Conservation (phyloP, 2,113 vertebrate genomes). For the Lutjanus erythropterus region DNA sequence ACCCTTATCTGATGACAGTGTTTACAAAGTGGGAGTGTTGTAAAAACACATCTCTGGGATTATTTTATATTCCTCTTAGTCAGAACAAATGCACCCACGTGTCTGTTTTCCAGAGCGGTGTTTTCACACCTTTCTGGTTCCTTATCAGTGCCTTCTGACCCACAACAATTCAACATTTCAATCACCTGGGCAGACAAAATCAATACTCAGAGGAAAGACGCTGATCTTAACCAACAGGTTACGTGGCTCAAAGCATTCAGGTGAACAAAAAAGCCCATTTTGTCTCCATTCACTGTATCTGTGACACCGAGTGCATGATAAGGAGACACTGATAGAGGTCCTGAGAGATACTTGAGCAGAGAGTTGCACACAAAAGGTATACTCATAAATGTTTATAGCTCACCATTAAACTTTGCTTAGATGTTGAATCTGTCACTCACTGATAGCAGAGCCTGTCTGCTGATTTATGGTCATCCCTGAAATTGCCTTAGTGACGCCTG, state of each 20-base stretch:
- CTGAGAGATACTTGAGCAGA: constrained; percentile 65
- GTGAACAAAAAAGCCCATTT: constrained; percentile 52
- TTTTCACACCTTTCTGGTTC: constrained; percentile 73
- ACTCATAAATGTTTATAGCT: constrained; percentile 84
- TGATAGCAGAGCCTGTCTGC: constrained; percentile 76
- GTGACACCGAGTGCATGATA: constrained; percentile 70
- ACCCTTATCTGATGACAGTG: constrained; percentile 70
- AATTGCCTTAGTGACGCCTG: constrained; percentile 81
- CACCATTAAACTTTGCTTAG: constrained; percentile 86
- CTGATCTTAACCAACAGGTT: constrained; percentile 59
- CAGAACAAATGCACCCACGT: constrained; percentile 23
- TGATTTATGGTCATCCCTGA: constrained; percentile 80
- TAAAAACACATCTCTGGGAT: constrained; percentile 63
- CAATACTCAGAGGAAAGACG: constrained; percentile 45
- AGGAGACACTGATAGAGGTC: constrained; percentile 67
- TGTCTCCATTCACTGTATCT: constrained; percentile 60
- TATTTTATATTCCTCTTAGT: constrained; percentile 61
- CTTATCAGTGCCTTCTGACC: constrained; percentile 68
- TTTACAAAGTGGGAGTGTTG: constrained; percentile 74
- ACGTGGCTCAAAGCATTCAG: constrained; percentile 34
- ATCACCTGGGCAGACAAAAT: constrained; percentile 55
- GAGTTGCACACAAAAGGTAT: constrained; percentile 71
- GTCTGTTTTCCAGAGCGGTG: constrained; percentile 26
- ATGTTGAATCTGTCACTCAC: constrained; percentile 80
- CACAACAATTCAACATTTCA: constrained; percentile 34